Percentiles rank a stretch among this genome's conserved stretches.
phyloP scores from a whole-genome alignment of 2,113 vertebrate species.

The Sphyrna mokarran region DNA sequence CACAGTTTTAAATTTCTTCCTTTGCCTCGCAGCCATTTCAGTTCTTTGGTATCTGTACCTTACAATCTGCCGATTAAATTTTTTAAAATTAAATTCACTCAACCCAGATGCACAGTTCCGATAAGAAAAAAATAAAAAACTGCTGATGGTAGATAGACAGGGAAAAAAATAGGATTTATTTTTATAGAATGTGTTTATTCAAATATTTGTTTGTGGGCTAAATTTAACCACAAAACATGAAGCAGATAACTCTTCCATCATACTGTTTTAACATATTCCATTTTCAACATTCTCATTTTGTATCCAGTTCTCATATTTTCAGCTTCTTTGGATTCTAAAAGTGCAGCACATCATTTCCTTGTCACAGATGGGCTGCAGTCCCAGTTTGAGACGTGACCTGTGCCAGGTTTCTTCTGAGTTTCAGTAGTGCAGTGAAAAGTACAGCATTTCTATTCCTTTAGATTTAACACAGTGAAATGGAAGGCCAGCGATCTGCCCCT shows the following conservation, averaged over 20 bases:
- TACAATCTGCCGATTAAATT: background rate
- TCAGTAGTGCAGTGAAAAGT: background rate
- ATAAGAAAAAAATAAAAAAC: background rate
- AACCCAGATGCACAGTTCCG: background rate
- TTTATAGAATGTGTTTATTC: background rate
- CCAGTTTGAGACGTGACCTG: background rate
- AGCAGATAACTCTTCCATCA: background rate
- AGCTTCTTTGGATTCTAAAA: conserved; percentile 20
- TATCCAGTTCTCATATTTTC: background rate
- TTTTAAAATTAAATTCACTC: background rate
- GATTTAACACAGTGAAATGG: background rate
- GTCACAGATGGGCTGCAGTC: conserved; percentile 16
- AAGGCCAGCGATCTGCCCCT: background rate
- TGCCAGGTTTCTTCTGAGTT: background rate
- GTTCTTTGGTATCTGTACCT: background rate
- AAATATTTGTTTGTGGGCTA: background rate
- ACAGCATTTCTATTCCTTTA: background rate
- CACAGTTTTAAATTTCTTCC: background rate
- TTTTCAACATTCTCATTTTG: conserved; percentile 16
- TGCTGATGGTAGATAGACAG: background rate
- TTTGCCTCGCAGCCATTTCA: background rate
- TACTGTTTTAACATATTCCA: background rate
- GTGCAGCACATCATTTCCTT: conserved; percentile 22
- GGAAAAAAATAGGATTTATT: too few species aligned
- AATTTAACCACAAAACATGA: background rate